Conservation (phyloP, 1,140 invertebrate species). For the Bathynomus jamesi region DNA sequence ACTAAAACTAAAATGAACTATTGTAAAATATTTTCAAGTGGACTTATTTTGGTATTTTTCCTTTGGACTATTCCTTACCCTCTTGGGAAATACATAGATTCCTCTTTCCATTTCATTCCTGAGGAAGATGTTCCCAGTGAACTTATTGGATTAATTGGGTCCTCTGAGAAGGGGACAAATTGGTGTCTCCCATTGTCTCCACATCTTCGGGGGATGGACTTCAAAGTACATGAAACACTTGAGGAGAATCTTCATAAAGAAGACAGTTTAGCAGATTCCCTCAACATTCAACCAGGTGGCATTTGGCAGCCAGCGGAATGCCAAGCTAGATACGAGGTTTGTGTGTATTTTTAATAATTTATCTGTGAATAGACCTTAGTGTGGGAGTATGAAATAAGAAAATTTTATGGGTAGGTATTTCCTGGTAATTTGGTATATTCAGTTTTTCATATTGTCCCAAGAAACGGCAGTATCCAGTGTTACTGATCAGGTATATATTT, state of each 20-base stretch:
- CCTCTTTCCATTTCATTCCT: constrained; percentile 15
- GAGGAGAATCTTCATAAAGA: constrained; percentile 1
- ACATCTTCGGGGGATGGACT: neutral
- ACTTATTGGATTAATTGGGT: constrained; percentile 12
- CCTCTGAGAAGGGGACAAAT: neutral
- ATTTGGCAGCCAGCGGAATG: constrained; percentile 64
- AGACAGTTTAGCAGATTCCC: constrained; percentile 15
- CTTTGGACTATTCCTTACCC: constrained; percentile 13
- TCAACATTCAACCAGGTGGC: constrained; percentile 50
- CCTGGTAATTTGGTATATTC: too few species aligned
- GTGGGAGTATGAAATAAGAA: neutral
- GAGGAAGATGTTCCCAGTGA: constrained; percentile 11
- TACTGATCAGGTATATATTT: too few species aligned
- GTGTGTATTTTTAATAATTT: neutral
- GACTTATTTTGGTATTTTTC: too few species aligned
- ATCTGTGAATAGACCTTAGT: neutral
- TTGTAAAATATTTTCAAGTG: too few species aligned
- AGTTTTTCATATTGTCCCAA: too few species aligned
- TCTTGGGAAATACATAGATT: constrained; percentile 16
- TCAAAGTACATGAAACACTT: neutral
- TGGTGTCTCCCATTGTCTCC: constrained; percentile 21
- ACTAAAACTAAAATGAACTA: too few species aligned
- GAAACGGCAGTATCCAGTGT: too few species aligned
- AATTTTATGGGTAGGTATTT: too few species aligned
- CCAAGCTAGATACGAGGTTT: constrained; percentile 56